Percentiles rank a stretch among this genome's conserved stretches.
Evolutionary conservation across 2,113 vertebrate species (phyloP).

Genomic region (Phyllopteryx taeniolatus): DNA sequence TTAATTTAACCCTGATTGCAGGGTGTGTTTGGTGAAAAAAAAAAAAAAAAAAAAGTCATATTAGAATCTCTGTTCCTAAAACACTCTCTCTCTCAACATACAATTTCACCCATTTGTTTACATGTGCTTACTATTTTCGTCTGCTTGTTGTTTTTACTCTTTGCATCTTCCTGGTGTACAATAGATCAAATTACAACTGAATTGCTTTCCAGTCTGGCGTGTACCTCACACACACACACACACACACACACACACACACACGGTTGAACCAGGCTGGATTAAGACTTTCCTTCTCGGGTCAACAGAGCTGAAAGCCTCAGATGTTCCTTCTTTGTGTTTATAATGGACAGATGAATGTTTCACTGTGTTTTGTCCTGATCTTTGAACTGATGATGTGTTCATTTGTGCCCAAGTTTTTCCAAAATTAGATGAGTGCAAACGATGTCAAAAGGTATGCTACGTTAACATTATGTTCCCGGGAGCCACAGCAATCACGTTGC

Average conservation of each 20-base stretch:
- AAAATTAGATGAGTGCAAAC: too few relatives aligned
- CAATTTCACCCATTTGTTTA: neutral
- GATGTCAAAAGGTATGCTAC: too few relatives aligned
- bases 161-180: neutral
- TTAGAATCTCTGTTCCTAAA: neutral
- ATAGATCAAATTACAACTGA: conserved; percentile 42
- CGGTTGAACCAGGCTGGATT: conserved; percentile 25
- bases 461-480: too few relatives aligned
- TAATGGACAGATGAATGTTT: too few relatives aligned
- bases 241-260: neutral
- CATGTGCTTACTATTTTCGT: conserved; percentile 23
- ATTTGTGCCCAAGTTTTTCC: too few relatives aligned
- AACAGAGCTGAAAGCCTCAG: conserved; percentile 43
- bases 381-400: too few relatives aligned
- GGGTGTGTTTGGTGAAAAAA: too few relatives aligned
- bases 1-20: too few relatives aligned
- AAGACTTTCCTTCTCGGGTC: conserved; percentile 39
- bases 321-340: conserved; percentile 34
- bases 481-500: too few relatives aligned
- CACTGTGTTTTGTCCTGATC: too few relatives aligned
- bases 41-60: too few relatives aligned
- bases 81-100: neutral
- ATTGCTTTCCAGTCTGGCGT: neutral
- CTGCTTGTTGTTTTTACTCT: conserved; percentile 21
- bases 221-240: neutral